Percentiles rank a stretch among this genome's conserved stretches.
phyloP scores from a whole-genome alignment of 2,113 vertebrate species.

The Rhea americana region DNA sequence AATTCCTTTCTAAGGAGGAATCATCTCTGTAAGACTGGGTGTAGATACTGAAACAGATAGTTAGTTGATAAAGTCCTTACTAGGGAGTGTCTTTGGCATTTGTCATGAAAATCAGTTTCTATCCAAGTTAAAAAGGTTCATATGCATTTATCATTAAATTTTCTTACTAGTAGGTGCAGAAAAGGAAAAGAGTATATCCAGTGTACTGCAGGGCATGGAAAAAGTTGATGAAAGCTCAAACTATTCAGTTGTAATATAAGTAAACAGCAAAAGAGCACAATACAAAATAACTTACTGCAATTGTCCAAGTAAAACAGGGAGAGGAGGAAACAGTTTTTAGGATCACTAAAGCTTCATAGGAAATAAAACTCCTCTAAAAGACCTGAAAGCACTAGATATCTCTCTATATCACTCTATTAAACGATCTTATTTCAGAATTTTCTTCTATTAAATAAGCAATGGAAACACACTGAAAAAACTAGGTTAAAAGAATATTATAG shows the following conservation, averaged over 20 bases:
- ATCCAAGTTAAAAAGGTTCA: background rate
- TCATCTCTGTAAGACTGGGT: background rate
- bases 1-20: background rate
- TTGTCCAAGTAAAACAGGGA: background rate
- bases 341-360: accelerated
- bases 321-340: background rate
- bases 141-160: background rate
- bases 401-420: background rate
- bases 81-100: background rate
- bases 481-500: background rate
- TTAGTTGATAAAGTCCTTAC: background rate
- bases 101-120: background rate
- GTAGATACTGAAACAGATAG: background rate
- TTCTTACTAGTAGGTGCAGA: background rate
- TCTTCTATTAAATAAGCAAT: background rate
- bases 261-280: background rate
- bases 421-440: background rate
- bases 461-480: background rate
- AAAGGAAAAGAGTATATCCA: background rate
- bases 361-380: background rate
- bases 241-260: background rate
- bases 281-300: background rate
- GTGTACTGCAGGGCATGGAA: background rate
- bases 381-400: background rate
- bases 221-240: background rate